phyloP scores from a whole-genome alignment of 2,113 vertebrate genomes.

The Pandion haliaetus region DNA sequence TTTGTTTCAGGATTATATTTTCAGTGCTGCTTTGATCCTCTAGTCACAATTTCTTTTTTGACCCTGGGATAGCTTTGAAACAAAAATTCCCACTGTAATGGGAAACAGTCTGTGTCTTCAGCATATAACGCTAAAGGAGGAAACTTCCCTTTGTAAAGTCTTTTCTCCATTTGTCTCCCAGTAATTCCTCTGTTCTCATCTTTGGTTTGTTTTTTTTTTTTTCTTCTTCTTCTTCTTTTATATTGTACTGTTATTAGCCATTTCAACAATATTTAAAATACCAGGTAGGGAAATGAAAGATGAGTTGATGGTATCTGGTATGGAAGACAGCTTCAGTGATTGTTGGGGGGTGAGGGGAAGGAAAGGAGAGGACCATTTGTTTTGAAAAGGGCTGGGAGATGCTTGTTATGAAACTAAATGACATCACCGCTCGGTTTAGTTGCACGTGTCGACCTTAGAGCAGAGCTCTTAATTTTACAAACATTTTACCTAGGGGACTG shows the following conservation, averaged over 20 bases:
- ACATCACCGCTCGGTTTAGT: neutral
- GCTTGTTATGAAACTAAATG: neutral
- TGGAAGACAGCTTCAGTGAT: neutral
- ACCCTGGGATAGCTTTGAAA: neutral
- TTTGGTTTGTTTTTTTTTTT: neutral
- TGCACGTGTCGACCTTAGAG: neutral
- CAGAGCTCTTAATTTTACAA: slow-evolving; percentile 20
- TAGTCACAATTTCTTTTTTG: neutral
- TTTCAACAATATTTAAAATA: neutral
- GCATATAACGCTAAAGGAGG: neutral
- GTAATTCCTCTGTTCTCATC: neutral
- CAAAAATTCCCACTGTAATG: neutral
- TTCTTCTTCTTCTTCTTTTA: neutral
- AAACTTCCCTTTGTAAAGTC: neutral
- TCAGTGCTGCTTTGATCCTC: neutral
- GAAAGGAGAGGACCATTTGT: neutral
- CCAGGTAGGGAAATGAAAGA: neutral
- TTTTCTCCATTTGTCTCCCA: neutral
- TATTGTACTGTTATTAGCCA: neutral
- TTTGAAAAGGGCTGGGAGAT: neutral
- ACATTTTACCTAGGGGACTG: slow-evolving; percentile 78
- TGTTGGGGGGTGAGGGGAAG: neutral
- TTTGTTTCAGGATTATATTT: neutral
- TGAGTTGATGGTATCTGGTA: neutral
- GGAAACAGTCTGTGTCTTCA: neutral